Evolutionary conservation across 2,797 vertebrate species (phyloP).

Genomic region (Enteromius argenteus): DNA sequence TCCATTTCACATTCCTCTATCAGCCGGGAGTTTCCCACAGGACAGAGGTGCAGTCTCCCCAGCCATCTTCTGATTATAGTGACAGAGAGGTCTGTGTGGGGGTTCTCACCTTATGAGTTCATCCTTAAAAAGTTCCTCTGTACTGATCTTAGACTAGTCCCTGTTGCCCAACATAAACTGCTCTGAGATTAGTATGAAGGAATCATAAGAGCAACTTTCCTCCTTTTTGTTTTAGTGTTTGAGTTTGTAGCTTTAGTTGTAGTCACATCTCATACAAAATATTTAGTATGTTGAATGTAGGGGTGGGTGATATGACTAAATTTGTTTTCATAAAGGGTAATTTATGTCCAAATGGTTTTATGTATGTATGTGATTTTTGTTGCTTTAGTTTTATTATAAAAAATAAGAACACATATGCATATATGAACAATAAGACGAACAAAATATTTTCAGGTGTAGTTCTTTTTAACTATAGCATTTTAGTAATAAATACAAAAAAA

Average conservation of each 20-base stretch:
- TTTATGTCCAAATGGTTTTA: background rate
- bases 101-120: background rate
- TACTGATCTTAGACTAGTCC: conserved; percentile 31
- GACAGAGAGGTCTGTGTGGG: conserved; percentile 47
- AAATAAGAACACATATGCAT: background rate
- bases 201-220: background rate
- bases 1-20: conserved; percentile 59
- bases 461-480: background rate
- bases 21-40: conserved; percentile 73
- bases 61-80: conserved; percentile 65
- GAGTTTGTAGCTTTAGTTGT: conserved; percentile 11
- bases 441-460: background rate
- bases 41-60: conserved; percentile 70
- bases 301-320: background rate
- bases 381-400: background rate
- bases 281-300: background rate
- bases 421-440: background rate
- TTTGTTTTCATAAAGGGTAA: background rate
- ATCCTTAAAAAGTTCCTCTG: conserved; percentile 1
- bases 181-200: conserved; percentile 18
- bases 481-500: background rate
- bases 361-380: too few species aligned
- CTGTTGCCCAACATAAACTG: background rate
- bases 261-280: background rate
- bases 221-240: background rate